phyloP scores from a whole-genome alignment of 2,797 vertebrate genomes.

The Peromyscus attwateri region DNA sequence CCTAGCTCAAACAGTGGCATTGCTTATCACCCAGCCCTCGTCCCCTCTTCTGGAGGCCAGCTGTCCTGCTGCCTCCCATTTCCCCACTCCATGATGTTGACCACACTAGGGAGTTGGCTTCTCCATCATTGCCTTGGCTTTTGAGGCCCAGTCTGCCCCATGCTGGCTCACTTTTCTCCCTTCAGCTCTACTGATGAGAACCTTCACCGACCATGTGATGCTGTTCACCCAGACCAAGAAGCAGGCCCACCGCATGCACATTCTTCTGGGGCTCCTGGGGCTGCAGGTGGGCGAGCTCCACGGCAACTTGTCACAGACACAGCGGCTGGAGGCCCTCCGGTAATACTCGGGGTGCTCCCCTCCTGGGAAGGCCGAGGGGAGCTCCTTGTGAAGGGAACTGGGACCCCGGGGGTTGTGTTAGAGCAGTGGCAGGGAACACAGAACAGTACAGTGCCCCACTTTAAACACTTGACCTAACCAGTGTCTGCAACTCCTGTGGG shows the following conservation, averaged over 20 bases:
- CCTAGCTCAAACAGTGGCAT: not conserved
- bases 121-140: not conserved
- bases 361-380: not conserved
- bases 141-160: not conserved
- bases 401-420: not conserved
- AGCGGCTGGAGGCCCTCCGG: constrained; percentile 96
- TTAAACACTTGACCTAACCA: not conserved
- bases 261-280: constrained; percentile 96
- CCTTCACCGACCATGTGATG: constrained; percentile 98
- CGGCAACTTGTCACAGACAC: constrained; percentile 96
- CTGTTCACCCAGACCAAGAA: constrained; percentile 99
- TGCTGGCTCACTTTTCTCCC: not conserved
- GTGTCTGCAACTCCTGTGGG: not conserved
- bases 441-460: not conserved
- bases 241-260: constrained; percentile 98
- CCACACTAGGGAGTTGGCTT: not conserved
- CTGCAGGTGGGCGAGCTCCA: constrained; percentile 97
- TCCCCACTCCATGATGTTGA: not conserved
- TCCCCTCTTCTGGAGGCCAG: not conserved
- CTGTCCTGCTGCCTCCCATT: not conserved
- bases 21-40: not conserved
- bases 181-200: constrained; percentile 95
- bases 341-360: constrained; percentile 72
- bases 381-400: not conserved
- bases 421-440: not conserved